Evolutionary conservation across 2,888 invertebrate species (phyloP).

Genomic region (Hirtodrosophila alboralis): DNA sequence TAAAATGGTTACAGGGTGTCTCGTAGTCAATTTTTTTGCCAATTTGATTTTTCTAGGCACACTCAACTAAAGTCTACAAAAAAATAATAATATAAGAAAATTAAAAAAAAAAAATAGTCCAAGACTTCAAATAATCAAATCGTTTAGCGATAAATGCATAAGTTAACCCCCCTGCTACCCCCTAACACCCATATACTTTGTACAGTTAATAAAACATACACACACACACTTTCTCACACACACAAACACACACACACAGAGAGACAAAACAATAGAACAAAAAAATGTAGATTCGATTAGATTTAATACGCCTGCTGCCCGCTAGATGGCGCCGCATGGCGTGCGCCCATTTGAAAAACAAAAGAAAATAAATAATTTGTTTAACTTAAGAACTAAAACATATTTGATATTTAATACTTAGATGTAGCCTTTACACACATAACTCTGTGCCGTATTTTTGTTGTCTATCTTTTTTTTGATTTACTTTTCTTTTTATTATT

Average conservation of each 20-base stretch:
- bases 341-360: constrained; percentile 3
- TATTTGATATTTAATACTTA: constrained; percentile 78
- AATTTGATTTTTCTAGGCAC: constrained; percentile 37
- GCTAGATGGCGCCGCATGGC: constrained; percentile 22
- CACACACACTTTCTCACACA: constrained; percentile 5
- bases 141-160: constrained; percentile 28
- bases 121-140: constrained; percentile 18
- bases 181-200: constrained; percentile 9
- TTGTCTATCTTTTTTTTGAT: too few relatives aligned
- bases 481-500: background rate
- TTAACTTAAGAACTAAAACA: constrained; percentile 67
- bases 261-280: constrained; percentile 7
- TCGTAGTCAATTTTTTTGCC: too few relatives aligned
- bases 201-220: constrained; percentile 21
- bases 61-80: constrained; percentile 23
- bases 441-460: constrained; percentile 33
- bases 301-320: constrained; percentile 12
- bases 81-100: too few relatives aligned
- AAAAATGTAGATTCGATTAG: constrained; percentile 15
- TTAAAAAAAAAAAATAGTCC: constrained; percentile 20
- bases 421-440: constrained; percentile 65
- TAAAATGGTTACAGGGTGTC: too few relatives aligned
- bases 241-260: constrained; percentile 9
- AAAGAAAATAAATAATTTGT: constrained; percentile 66
- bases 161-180: constrained; percentile 3